Base-by-base conservation (phyloP, 2,113 vertebrate genomes). In the Vidua macroura region DNA sequence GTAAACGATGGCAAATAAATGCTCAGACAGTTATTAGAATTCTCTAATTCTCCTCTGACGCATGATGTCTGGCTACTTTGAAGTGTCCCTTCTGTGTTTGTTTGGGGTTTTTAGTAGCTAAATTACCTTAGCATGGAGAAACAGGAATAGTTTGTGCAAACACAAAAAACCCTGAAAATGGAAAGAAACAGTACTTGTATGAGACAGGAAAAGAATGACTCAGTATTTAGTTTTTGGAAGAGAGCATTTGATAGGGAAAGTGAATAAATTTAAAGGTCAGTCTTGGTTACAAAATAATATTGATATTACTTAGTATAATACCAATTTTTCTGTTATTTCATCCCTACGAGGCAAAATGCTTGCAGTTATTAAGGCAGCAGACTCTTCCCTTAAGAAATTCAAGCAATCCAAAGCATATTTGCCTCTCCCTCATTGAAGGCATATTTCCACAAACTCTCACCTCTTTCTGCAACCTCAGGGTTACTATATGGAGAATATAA, bases 181-280 rank as follows among this genome's bases (percentile, higher is more conserved):
- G 76, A 81, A 92, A 90, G 37, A 93, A 93, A 63, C 8, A 49
- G 27, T 51, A 27, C 28, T 86, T 88, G 48, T 2, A 46, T 55
- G 90, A 73, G 60, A 85, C 15, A 53, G 60, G 46, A 95, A 67
- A n/a, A 93, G 43, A 76, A 70, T 82, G 79, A 86, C 62, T 96
- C 77, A 92, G 51, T 80, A 86, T 58, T 72, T 75, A 66, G 56
- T 53, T 96, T 76, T 94, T 93, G 82, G 86, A 95, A 93, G 46
- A 46, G 24, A 75, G 31, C 28, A 39, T 91, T 91, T 94, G 91
- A 94, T 88, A 88, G 91, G 51, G 75, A 93, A 96, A 95, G 90
- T 90, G 86, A 73, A 76, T 86, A 60, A 76, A 81, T 72, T 83
- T 88, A 70, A 88, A 87, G 68, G 56, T 59, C 88, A 60, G 22